Evolutionary conservation across 1,140 invertebrate genomes (phyloP).

Genomic region (Polyergus mexicanus): DNA sequence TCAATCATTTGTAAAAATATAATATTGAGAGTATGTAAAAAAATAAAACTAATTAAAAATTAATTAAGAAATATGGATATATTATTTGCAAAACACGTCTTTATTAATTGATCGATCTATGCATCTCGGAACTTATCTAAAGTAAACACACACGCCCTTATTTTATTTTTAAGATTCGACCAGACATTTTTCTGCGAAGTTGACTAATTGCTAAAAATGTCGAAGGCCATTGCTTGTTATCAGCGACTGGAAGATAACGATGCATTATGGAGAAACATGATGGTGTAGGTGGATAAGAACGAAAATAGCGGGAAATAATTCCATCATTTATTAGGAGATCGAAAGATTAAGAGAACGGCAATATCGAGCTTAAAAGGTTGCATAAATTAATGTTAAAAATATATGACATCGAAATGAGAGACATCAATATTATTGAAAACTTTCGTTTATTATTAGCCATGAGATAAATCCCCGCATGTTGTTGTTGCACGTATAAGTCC

Average conservation of each 20-base stretch:
- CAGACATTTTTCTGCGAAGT: slow-evolving; percentile 1
- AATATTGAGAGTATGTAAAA: neutral
- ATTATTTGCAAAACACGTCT: neutral
- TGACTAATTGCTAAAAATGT: slow-evolving; percentile 47
- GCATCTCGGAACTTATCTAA: neutral
- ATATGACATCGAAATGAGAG: slow-evolving; percentile 5
- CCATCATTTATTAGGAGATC: slow-evolving; percentile 21
- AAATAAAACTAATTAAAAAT: neutral
- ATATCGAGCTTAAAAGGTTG: slow-evolving; percentile 36
- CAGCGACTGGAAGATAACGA: neutral
- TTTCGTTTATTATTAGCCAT: slow-evolving; percentile 45
- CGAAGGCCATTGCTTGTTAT: slow-evolving; percentile 22
- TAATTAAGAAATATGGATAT: neutral
- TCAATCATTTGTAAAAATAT: too few relatives aligned
- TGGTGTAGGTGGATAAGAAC: neutral
- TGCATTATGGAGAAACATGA: too few relatives aligned
- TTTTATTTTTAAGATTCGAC: slow-evolving; percentile 11
- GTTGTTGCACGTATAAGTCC: slow-evolving; percentile 8
- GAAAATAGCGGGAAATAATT: slow-evolving; percentile 59
- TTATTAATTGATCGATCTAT: slow-evolving; percentile 16
- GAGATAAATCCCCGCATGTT: neutral
- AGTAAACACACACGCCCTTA: neutral
- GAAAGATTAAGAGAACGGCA: slow-evolving; percentile 61
- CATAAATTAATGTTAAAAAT: slow-evolving; percentile 31
- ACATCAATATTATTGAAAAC: slow-evolving; percentile 14